These are phyloP conservation scores for honey bee (Apis mellifera) DNA, from an alignment of 1,140 invertebrate genomes.

Conservation along the genomic window DNA sequence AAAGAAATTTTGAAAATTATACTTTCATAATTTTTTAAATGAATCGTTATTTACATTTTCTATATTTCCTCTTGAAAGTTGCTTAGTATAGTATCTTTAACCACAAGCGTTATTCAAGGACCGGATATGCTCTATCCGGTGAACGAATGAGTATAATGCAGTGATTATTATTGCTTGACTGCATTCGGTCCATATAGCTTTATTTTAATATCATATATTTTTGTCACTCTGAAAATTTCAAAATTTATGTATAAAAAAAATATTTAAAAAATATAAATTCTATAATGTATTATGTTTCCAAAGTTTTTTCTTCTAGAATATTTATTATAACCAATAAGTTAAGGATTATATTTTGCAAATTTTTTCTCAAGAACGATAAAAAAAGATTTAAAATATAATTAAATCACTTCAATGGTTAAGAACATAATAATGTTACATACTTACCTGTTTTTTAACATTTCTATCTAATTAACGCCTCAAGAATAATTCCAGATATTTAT, in stretches of 20 bases:
- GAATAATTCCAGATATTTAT: conserved; percentile 5
- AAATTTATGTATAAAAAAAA: not conserved
- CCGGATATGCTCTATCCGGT: conserved; percentile 32
- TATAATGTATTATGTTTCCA: not conserved
- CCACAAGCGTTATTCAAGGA: not conserved
- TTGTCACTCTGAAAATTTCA: not conserved
- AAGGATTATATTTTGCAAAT: not conserved
- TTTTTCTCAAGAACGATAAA: not conserved
- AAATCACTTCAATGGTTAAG: not conserved
- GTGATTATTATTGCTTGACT: conserved; percentile 11
- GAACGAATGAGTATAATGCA: conserved; percentile 19
- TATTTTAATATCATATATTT: not conserved
- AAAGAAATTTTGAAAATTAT: not conserved
- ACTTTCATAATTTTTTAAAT: not conserved
- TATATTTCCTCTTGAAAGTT: not conserved
- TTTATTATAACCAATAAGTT: not conserved
- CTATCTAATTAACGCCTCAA: not conserved
- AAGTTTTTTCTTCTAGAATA: not conserved
- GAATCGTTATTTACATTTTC: conserved; percentile 9
- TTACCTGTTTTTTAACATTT: not conserved
- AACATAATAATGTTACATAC: not conserved
- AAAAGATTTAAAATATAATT: not conserved
- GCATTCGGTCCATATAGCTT: conserved; percentile 1
- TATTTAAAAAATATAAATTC: not conserved
- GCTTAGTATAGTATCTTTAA: not conserved